Conservation (phyloP, 2,888 invertebrate species). For the Stenichneumon culpator region DNA sequence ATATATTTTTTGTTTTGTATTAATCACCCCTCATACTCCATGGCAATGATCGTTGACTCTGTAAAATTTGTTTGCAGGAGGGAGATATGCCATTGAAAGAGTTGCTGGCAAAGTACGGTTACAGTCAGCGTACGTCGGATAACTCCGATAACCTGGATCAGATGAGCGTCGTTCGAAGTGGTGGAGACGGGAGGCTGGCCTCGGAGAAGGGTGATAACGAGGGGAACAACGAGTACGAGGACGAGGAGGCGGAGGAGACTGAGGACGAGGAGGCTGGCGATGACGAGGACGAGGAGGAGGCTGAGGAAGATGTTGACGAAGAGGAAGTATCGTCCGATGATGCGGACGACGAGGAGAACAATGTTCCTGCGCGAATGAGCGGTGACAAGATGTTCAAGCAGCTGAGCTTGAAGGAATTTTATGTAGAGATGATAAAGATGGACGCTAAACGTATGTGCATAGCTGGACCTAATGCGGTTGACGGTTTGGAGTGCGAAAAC, state of each 20-base stretch:
- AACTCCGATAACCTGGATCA: conserved; percentile 82
- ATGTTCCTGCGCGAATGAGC: conserved; percentile 37
- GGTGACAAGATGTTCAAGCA: conserved; percentile 65
- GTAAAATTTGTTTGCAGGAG: conserved; percentile 86
- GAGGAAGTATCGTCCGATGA: conserved; percentile 83
- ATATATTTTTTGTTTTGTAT: neutral
- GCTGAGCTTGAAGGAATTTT: conserved; percentile 83
- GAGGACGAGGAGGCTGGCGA: conserved; percentile 82
- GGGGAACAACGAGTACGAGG: conserved; percentile 80
- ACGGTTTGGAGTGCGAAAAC: conserved; percentile 49
- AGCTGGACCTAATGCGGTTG: conserved; percentile 49
- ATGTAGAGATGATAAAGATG: conserved; percentile 82
- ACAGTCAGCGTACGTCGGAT: conserved; percentile 85
- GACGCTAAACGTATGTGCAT: conserved; percentile 66
- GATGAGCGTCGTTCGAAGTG: conserved; percentile 77
- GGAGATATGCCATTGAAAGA: conserved; percentile 99
- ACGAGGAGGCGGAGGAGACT: conserved; percentile 85
- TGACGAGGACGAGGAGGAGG: conserved; percentile 71
- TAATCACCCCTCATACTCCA: neutral
- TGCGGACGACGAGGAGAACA: conserved; percentile 69
- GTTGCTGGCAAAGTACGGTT: conserved; percentile 95
- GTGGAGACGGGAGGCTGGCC: conserved; percentile 67
- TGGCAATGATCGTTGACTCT: neutral
- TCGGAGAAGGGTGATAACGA: conserved; percentile 78
- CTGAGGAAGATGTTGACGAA: conserved; percentile 83